Evolutionary conservation across 1,140 invertebrate species (phyloP).

Genomic region (Pogonognathellus flavescens): DNA sequence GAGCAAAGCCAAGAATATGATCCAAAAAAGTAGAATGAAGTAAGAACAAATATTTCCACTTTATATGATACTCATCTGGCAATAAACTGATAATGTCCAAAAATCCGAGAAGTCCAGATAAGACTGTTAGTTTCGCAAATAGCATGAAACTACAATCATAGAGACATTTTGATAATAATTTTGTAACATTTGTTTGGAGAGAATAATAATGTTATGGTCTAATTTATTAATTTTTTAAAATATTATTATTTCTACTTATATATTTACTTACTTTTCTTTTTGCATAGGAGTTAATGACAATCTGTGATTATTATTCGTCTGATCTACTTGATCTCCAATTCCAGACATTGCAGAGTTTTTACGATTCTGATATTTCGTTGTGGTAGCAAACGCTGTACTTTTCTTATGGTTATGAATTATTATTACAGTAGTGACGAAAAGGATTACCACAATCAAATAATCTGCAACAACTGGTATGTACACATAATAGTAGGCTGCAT

Average conservation of each 20-base stretch:
- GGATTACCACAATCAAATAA: neutral
- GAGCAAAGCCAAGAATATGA: slow-evolving; percentile 11
- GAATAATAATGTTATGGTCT: too few species aligned
- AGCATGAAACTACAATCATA: neutral
- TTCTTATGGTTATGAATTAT: neutral
- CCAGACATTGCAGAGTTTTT: neutral
- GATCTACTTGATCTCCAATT: too few species aligned
- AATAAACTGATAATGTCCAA: neutral
- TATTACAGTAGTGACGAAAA: neutral
- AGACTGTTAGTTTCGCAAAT: neutral
- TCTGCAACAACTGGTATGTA: neutral
- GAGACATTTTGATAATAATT: too few species aligned
- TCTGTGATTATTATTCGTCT: too few species aligned
- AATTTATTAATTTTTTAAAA: too few species aligned
- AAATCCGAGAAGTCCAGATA: neutral
- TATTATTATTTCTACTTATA: too few species aligned
- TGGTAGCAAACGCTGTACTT: neutral
- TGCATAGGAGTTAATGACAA: neutral
- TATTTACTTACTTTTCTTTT: neutral
- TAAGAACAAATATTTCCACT: neutral
- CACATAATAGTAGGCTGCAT: neutral
- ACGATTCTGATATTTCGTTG: neutral
- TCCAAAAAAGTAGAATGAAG: neutral
- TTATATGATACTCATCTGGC: neutral
- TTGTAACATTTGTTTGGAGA: too few species aligned